Evolutionary conservation across 2,797 vertebrate species (phyloP).

Genomic region (Enteromius unitaeniatus): DNA sequence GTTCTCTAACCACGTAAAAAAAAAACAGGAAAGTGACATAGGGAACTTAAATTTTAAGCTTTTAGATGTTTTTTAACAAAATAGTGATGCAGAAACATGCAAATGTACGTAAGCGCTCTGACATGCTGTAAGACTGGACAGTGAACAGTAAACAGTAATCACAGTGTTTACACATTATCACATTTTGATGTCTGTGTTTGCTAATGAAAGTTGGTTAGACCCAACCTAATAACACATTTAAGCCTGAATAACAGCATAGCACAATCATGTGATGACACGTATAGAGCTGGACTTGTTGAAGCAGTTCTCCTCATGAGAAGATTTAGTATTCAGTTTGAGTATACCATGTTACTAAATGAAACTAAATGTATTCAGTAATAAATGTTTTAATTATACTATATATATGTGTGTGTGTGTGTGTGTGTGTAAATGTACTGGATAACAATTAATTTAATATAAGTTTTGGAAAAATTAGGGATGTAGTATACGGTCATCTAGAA

Average conservation of each 20-base stretch:
- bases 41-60: neutral
- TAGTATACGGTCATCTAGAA: too few relatives aligned
- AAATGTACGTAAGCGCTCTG: neutral
- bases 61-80: constrained; percentile 13
- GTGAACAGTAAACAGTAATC: constrained; percentile 15
- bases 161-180: neutral
- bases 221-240: constrained; percentile 59
- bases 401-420: too few relatives aligned
- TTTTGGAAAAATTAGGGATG: too few relatives aligned
- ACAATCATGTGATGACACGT: constrained; percentile 67
- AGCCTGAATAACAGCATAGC: constrained; percentile 60
- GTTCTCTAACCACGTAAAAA: constrained; percentile 5
- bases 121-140: neutral
- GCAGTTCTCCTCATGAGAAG: constrained; percentile 20
- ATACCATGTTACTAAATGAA: neutral
- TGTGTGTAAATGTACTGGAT: too few relatives aligned
- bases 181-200: neutral
- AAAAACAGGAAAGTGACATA: neutral
- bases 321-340: neutral
- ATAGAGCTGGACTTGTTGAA: constrained; percentile 25
- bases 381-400: neutral
- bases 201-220: constrained; percentile 41
- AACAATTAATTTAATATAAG: too few relatives aligned
- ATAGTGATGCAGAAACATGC: constrained; percentile 30
- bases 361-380: neutral